Conservation (phyloP, 2,113 vertebrate species). For the Chitala chitala region DNA sequence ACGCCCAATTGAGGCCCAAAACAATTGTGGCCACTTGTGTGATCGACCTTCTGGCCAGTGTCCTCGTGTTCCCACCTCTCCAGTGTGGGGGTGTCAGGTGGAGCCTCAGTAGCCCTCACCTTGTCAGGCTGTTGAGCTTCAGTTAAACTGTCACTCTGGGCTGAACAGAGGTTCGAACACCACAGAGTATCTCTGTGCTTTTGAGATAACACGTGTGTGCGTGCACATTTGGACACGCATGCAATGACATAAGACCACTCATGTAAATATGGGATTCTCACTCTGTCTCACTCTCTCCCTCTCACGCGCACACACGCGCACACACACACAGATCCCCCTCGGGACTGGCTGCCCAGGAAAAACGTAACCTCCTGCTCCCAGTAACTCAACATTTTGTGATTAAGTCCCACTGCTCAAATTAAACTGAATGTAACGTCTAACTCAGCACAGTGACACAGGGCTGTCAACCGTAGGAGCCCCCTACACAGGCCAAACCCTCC, state of each 20-base stretch:
- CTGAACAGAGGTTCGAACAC: not conserved
- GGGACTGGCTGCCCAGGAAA: not conserved
- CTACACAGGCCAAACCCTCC: not conserved
- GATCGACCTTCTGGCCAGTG: not conserved
- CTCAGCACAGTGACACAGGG: not conserved
- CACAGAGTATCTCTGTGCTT: constrained; percentile 1
- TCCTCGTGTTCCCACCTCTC: not conserved
- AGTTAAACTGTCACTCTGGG: constrained; percentile 19
- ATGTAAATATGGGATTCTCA: too few species aligned
- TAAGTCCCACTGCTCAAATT: constrained; percentile 2
- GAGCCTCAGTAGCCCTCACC: not conserved
- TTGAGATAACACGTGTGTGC: not conserved
- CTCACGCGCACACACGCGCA: not conserved
- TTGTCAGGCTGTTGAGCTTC: not conserved
- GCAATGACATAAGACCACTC: too few species aligned
- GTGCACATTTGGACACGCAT: not conserved
- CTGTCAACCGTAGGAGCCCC: not conserved
- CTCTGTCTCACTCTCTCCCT: not conserved
- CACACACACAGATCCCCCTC: not conserved
- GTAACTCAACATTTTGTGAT: not conserved
- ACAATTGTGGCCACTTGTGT: not conserved
- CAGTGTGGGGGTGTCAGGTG: not conserved
- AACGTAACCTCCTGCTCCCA: not conserved
- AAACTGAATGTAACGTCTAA: too few species aligned
- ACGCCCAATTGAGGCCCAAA: not conserved